Base-by-base conservation (phyloP, 2,113 vertebrate genomes). In the Podiceps cristatus region DNA sequence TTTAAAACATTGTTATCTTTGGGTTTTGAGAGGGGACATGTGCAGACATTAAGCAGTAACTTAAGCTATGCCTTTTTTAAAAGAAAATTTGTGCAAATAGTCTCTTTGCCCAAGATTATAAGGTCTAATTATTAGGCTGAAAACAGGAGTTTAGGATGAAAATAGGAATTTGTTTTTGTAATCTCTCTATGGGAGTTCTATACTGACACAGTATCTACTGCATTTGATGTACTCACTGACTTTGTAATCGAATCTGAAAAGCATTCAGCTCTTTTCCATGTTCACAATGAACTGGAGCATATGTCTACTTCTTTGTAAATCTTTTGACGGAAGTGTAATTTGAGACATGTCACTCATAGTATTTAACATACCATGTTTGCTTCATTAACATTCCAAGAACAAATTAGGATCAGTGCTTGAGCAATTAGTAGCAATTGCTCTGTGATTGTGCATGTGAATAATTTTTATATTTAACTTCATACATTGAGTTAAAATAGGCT, bases 391-490 rank as follows among this genome's bases (percentile, higher is more conserved):
- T 88, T 87, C 45, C 28, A 67, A 60, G 42, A 88, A 76, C 11
- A 80, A 94, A 91, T 71, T 73, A 90, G 42, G 40, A 76, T 75
- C 29, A 49, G 49, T 76, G 45, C 50, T 91, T 24, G 33, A 94
- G 22, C 22, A 97, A 96, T 91, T 96, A 96, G 35, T 35, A 88
- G 67, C 29, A 91, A 77, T 86, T 88, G 11, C 10, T 83, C 22
- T 29, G 11, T 69, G 62, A 20, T 77, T 93, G 12, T 76, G 45
- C 31, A 53, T 59, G 60, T 69, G n/a, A 90, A 44, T 66, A 76
- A 85, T 35, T 79, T 88, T 42, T 77, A n/a, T 69, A 56, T 76
- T 85, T 89, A 76, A 49, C 66, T 85, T 94, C 44, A 47, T 45
- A 60, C 0, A 0, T 63, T 83, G 55, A 75, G 19, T 63, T 77